A percentile compares a stretch with the other conserved stretches of the same genome.
Evolutionary conservation across 2,797 vertebrate genomes (phyloP).

Genomic region (Clarias pachynema): DNA sequence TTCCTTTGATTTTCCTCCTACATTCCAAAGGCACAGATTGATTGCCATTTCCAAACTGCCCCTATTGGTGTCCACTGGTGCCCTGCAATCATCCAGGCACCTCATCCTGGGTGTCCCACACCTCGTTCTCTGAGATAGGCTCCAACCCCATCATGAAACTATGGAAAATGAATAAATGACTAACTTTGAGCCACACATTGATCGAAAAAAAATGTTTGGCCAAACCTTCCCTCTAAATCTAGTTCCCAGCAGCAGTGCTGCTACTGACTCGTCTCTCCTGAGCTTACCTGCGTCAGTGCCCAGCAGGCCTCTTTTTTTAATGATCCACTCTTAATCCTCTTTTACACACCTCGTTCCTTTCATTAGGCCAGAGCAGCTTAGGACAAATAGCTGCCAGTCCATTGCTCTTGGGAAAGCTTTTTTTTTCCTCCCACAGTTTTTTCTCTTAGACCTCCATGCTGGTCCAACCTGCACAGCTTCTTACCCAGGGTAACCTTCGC

Average conservation of each 20-base stretch:
- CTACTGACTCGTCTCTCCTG: constrained; percentile 2
- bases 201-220: not conserved
- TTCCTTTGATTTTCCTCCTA: too few relatives aligned
- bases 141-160: not conserved
- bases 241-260: not conserved
- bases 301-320: constrained; percentile 39
- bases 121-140: not conserved
- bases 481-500: constrained; percentile 36
- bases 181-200: not conserved
- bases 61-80: not conserved
- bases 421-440: constrained; percentile 19
- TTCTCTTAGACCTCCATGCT: constrained; percentile 4
- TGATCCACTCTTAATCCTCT: constrained; percentile 53
- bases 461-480: not conserved
- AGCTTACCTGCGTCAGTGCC: constrained; percentile 31
- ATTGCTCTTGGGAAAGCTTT: constrained; percentile 23
- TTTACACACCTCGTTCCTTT: constrained; percentile 46
- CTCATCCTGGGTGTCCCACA: too few relatives aligned
- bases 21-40: too few relatives aligned
- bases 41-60: not conserved
- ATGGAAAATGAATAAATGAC: not conserved
- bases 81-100: too few relatives aligned
- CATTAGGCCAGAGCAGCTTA: constrained; percentile 48
- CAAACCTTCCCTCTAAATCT: not conserved
- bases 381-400: constrained; percentile 51